phyloP scores from a whole-genome alignment of 2,797 vertebrate species.

The Spinus olivaceus region DNA sequence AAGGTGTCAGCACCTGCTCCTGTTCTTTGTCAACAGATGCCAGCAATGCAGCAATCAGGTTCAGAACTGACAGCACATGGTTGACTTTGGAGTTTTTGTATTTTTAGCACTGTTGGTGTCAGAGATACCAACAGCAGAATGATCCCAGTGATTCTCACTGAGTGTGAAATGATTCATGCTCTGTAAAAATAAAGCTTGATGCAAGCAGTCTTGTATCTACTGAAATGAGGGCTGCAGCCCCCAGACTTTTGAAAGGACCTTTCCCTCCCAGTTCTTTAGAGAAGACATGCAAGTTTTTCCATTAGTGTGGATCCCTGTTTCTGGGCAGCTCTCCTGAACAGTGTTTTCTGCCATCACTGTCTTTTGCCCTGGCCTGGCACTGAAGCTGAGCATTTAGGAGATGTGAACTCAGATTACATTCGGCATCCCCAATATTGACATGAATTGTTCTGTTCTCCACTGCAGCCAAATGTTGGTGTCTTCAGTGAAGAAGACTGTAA shows the following conservation, averaged over 20 bases:
- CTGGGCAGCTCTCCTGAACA: background rate
- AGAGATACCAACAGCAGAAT: background rate
- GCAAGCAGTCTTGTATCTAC: background rate
- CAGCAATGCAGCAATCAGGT: background rate
- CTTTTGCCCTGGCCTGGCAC: background rate
- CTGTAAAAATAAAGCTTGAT: slow-evolving; percentile 42
- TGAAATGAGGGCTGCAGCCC: background rate
- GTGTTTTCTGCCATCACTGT: fast-evolving
- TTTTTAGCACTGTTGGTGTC: slow-evolving; percentile 45
- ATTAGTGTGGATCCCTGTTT: background rate
- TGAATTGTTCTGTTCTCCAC: background rate
- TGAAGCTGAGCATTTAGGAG: background rate
- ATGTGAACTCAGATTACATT: background rate
- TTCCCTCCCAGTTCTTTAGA: background rate
- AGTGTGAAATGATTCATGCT: slow-evolving; percentile 20
- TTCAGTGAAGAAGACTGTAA: background rate
- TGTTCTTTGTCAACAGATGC: background rate
- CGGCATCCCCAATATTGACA: background rate
- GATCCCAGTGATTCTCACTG: background rate
- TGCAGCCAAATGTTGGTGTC: background rate
- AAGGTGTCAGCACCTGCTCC: background rate
- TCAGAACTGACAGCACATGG: background rate
- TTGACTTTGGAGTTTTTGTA: slow-evolving; percentile 12
- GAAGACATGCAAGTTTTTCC: background rate
- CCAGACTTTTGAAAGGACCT: background rate